These are phyloP conservation scores for Ormia ochracea DNA, from an alignment of 2,888 invertebrate species.

Conservation along the genomic window DNA sequence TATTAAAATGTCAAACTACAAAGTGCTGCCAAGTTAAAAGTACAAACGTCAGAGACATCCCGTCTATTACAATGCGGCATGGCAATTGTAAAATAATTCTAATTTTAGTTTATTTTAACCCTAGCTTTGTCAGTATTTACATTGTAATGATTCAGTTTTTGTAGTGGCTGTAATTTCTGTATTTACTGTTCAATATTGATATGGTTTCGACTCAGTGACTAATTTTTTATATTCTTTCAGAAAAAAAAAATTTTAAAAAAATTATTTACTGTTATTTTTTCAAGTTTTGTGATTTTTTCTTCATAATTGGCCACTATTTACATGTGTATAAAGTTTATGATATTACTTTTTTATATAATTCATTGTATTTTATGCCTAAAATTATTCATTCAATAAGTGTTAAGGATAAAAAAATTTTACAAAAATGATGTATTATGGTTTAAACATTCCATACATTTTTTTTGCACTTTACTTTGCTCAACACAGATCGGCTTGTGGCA, in stretches of 20 bases:
- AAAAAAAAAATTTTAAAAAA: not conserved
- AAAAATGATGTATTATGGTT: not conserved
- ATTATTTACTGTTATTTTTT: not conserved
- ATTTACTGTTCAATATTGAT: too few species aligned
- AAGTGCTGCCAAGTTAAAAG: too few species aligned
- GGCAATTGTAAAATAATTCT: too few species aligned
- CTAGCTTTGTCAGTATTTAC: too few species aligned
- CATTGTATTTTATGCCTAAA: not conserved
- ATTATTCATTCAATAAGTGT: too few species aligned
- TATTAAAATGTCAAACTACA: too few species aligned
- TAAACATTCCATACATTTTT: not conserved
- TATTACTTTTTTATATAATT: not conserved
- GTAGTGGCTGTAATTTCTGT: too few species aligned
- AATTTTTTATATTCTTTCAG: not conserved
- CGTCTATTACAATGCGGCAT: too few species aligned
- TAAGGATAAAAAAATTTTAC: too few species aligned
- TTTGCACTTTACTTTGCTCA: constrained; percentile 4
- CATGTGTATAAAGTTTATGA: not conserved
- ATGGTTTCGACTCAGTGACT: not conserved
- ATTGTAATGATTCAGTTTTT: too few species aligned
- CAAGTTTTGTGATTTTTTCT: not conserved
- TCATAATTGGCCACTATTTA: not conserved
- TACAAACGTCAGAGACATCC: too few species aligned
- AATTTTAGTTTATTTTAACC: too few species aligned
- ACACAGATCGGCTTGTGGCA: constrained; percentile 14